These are phyloP conservation scores for Philypnodon macrostomus DNA, from an alignment of 2,797 vertebrate genomes.

Conservation along the genomic window DNA sequence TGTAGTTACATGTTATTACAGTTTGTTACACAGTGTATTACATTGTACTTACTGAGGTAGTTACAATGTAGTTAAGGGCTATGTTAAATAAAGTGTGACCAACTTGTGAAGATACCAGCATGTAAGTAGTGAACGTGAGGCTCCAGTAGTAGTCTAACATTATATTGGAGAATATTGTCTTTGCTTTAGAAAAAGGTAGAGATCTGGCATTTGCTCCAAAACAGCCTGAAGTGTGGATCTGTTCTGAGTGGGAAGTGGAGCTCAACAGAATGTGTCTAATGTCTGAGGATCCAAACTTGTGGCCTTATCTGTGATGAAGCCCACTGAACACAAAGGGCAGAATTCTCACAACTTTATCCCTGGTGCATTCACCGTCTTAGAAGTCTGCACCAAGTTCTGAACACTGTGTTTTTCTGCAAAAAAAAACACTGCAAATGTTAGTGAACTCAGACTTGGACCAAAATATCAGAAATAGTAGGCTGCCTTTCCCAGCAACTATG, in stretches of 20 bases:
- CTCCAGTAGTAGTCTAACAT: neutral
- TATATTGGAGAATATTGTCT: neutral
- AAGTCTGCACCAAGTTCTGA: constrained; percentile 8
- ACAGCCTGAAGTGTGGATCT: constrained; percentile 1
- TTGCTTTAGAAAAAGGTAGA: neutral
- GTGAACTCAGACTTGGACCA: neutral
- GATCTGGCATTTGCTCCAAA: neutral
- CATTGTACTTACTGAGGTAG: too few species aligned
- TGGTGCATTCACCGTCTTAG: neutral
- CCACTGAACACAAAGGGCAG: neutral
- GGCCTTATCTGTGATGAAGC: constrained; percentile 12
- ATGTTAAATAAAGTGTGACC: too few species aligned
- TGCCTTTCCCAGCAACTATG: too few species aligned
- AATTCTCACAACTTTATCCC: neutral
- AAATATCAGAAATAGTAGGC: too few species aligned
- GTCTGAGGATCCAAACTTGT: constrained; percentile 12
- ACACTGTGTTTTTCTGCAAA: neutral
- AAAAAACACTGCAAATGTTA: neutral
- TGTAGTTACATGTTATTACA: too few species aligned
- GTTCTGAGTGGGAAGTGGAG: constrained; percentile 4
- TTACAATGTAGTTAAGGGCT: too few species aligned
- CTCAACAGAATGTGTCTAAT: constrained; percentile 9
- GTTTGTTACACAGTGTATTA: too few species aligned
- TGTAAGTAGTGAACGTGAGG: too few species aligned
- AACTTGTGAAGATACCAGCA: too few species aligned